Evolutionary conservation across 2,797 vertebrate genomes (phyloP).

Genomic region (Alectoris magna): DNA sequence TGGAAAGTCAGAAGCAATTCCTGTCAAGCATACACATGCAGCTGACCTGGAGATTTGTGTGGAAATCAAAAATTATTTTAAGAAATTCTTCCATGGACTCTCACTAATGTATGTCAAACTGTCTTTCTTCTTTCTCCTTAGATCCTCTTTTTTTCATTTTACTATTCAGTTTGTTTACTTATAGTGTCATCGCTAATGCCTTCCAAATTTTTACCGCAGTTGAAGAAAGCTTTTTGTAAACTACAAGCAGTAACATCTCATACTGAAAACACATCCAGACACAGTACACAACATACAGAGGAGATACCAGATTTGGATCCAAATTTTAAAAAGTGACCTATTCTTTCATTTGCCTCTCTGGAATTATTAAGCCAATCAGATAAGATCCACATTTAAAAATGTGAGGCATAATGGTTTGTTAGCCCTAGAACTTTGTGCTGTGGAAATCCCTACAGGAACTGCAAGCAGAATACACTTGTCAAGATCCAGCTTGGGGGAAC

Average conservation of each 20-base stretch:
- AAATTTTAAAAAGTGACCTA: fast-evolving
- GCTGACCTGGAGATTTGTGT: neutral
- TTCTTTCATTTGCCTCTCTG: neutral
- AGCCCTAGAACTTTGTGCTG: neutral
- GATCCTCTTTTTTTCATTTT: neutral
- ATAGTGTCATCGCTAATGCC: neutral
- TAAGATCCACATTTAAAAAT: neutral
- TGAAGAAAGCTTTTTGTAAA: neutral
- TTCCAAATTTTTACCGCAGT: neutral
- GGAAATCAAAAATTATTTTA: neutral
- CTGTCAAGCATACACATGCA: neutral
- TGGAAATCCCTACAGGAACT: neutral
- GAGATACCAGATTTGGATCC: neutral
- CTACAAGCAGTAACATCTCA: neutral
- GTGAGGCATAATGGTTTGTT: neutral
- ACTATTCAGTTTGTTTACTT: neutral
- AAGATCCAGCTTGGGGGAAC: neutral
- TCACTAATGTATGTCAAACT: neutral
- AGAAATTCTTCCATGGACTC: neutral
- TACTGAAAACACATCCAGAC: neutral
- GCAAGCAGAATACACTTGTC: neutral
- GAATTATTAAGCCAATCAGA: neutral
- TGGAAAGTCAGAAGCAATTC: slow-evolving; percentile 15
- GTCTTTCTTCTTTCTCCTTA: neutral
- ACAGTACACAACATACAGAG: neutral